A percentile compares a stretch with the other conserved stretches of the same genome.
Evolutionary conservation across 92 coral and sea anemone species (phyloP).

Genomic region (Hydrozoanthus gracilis): DNA sequence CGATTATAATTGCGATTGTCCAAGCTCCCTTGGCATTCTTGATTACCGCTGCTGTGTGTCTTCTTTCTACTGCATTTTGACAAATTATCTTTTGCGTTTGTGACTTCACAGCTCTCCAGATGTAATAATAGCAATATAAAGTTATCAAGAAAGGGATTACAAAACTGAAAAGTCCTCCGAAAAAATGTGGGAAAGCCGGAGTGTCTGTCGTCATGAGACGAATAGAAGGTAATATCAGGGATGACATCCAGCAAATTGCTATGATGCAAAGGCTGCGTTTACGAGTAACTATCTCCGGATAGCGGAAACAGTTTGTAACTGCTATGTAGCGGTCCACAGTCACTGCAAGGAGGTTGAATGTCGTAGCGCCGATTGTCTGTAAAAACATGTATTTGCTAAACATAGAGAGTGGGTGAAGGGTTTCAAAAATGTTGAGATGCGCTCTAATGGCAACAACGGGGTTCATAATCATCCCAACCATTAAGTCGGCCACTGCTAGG

Average conservation of each 20-base stretch:
- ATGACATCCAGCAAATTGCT: too few relatives aligned
- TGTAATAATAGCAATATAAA: neutral
- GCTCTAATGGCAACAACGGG: neutral
- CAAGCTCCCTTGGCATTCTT: too few relatives aligned
- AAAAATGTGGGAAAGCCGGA: neutral
- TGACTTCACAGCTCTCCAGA: neutral
- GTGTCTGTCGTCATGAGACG: neutral
- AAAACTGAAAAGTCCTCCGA: neutral
- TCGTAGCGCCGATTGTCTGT: neutral
- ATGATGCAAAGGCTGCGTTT: too few relatives aligned
- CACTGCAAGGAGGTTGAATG: neutral
- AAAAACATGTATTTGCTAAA: neutral
- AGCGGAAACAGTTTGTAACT: neutral
- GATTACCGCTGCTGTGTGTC: too few relatives aligned
- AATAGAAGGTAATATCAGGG: neutral
- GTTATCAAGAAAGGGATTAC: neutral
- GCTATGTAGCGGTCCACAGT: neutral
- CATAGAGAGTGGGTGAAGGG: neutral
- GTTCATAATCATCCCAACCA: neutral
- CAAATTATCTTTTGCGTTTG: neutral
- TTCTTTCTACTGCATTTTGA: conserved; percentile 11
- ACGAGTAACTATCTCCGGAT: too few relatives aligned
- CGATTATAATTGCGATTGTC: too few relatives aligned
- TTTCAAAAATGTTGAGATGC: neutral
- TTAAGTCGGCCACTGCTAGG: neutral